These are phyloP conservation scores for Heliocidaris erythrogramma DNA, from an alignment of 35 echinoderm and acorn worm genomes.

Conservation along the genomic window DNA sequence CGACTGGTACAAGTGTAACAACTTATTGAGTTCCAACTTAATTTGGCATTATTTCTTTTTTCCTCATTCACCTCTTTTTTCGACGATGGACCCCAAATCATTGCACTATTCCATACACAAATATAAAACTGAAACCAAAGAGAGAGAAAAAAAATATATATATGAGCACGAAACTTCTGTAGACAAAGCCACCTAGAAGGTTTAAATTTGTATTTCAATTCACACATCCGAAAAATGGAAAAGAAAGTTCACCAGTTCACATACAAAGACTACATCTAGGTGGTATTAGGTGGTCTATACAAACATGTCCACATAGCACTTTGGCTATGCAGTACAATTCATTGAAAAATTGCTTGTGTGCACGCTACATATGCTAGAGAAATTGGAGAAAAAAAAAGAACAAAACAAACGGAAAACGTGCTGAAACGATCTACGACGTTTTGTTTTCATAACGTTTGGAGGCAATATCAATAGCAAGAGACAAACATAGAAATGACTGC, in stretches of 20 bases:
- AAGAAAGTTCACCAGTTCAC: slow-evolving; percentile 45
- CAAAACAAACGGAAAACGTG: background rate
- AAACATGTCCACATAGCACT: slow-evolving; percentile 32
- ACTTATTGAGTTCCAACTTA: background rate
- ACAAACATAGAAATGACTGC: slow-evolving; percentile 38
- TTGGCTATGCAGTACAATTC: slow-evolving; percentile 40
- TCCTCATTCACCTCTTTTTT: background rate
- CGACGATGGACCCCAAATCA: slow-evolving; percentile 45
- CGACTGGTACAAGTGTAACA: background rate
- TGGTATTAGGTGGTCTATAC: slow-evolving; percentile 41
- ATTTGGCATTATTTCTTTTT: slow-evolving; percentile 35
- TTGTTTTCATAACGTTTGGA: slow-evolving; percentile 10
- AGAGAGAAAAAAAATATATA: slow-evolving; percentile 41
- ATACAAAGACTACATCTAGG: slow-evolving; percentile 43
- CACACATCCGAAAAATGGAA: background rate
- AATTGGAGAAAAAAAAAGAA: background rate
- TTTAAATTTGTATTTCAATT: slow-evolving; percentile 18
- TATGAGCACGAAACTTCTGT: slow-evolving; percentile 41
- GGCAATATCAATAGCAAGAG: slow-evolving; percentile 37
- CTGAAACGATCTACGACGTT: slow-evolving; percentile 4
- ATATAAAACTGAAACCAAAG: slow-evolving; percentile 52
- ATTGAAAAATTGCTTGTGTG: slow-evolving; percentile 40
- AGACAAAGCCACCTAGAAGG: slow-evolving; percentile 26
- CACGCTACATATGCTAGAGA: slow-evolving; percentile 12
- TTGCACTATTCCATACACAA: slow-evolving; percentile 55